Evolutionary conservation across 2,113 vertebrate genomes (phyloP), one percentile per base, ranked within the genome.

Genomic region (Ammodytes dubius): DNA sequence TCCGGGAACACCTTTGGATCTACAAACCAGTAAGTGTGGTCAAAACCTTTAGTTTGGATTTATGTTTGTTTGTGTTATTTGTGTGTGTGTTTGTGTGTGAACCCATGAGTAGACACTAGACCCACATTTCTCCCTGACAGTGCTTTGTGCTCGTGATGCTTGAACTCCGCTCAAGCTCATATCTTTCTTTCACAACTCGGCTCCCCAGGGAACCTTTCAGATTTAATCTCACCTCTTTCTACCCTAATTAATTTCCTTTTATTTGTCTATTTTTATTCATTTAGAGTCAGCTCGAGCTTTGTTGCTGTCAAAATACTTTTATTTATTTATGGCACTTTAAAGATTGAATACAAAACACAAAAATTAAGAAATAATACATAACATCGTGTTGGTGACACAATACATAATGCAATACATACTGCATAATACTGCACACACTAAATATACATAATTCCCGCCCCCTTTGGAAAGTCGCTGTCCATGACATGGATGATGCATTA

Each of bases 1-100:
- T 63, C 93, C n/a, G 93, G 92, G 75, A 89, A 77, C 68, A 79
- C 93, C 40, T 96, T 96, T 83, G 95, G 95, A 0, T 92, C 92
- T 84, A 39, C 90, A 74, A 95, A 95, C 90, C 95, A 95, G 95
- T 96, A 93, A 95, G 95, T 95, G 76, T 69, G 37, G 4, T 63
- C 73, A 11, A n/a, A 60, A 49, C 9, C 10, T 80, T 49, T 50
- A 17, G 3, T 77, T 66, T 70, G 0, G 14, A 52, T 61, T 66
- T 45, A 1, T 63, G 1, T 75, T 10, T 73, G 7, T 65, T 8
- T 60, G 10, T 60, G 39, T 61, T 75, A 8, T 73, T 7, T 65
- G 11, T 60, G 10, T 60, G 39, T 61, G 53, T 19, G 27, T 27
- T 27, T 50, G 45, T 66, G 49, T 50, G 12, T 59, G 50, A 50